Evolutionary conservation across 92 coral and sea anemone genomes (phyloP).

Genomic region (Micromussa lordhowensis): DNA sequence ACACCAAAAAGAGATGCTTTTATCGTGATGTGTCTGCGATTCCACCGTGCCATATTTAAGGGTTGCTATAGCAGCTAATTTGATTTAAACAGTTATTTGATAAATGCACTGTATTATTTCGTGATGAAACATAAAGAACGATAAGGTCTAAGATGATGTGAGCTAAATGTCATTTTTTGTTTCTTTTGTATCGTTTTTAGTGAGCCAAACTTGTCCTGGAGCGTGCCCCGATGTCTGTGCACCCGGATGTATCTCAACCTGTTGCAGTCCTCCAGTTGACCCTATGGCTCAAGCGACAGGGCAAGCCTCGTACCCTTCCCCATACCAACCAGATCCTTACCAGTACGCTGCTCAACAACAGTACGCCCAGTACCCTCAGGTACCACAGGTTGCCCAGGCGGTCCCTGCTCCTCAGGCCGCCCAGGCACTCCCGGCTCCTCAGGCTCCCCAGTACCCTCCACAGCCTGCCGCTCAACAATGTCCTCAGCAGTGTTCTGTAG

Average conservation of each 20-base stretch:
- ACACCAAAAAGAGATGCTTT: not conserved
- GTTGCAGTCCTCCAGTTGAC: conserved; percentile 65
- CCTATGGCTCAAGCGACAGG: conserved; percentile 48
- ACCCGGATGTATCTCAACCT: conserved; percentile 76
- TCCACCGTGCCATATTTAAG: too few relatives aligned
- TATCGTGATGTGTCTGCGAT: too few relatives aligned
- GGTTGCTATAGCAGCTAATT: not conserved
- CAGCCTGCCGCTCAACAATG: conserved; percentile 63
- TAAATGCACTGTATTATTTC: not conserved
- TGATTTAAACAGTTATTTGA: not conserved
- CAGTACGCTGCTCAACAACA: conserved; percentile 55
- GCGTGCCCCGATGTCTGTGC: conserved; percentile 89
- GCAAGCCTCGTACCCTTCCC: conserved; percentile 29
- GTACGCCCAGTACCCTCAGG: conserved; percentile 29
- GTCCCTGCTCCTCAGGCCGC: conserved; percentile 23
- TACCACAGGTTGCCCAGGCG: conserved; percentile 31
- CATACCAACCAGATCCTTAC: conserved; percentile 37
- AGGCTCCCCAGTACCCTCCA: conserved; percentile 47
- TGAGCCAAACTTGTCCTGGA: conserved; percentile 74
- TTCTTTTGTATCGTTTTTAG: not conserved
- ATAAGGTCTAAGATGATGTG: not conserved
- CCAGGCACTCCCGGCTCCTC: conserved; percentile 26
- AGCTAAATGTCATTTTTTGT: not conserved
- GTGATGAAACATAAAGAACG: not conserved
- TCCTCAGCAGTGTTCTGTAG: conserved; percentile 74